These are phyloP conservation scores for Troides aeacus DNA, from an alignment of 2,888 invertebrate species.

Conservation along the genomic window DNA sequence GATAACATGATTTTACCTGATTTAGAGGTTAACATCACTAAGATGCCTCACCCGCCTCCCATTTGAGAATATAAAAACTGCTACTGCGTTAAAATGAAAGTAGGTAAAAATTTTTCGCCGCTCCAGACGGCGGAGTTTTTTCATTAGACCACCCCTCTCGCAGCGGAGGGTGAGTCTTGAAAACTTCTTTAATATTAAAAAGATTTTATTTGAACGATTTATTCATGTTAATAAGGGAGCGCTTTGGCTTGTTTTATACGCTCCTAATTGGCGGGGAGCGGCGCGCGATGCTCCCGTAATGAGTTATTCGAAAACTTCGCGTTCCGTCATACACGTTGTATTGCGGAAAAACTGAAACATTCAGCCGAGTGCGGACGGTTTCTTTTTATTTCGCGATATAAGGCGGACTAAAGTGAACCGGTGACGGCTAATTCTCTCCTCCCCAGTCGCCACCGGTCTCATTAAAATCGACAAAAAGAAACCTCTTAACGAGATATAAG, in stretches of 20 bases:
- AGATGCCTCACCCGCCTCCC: neutral
- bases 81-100: slow-evolving; percentile 8
- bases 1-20: too few relatives aligned
- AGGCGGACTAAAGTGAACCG: slow-evolving; percentile 7
- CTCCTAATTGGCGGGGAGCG: slow-evolving; percentile 9
- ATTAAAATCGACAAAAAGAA: slow-evolving; percentile 12
- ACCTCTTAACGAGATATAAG: slow-evolving; percentile 1
- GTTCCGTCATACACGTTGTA: neutral
- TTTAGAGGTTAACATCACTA: too few relatives aligned
- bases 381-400: slow-evolving; percentile 13
- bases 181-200: slow-evolving; percentile 30
- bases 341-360: neutral
- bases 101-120: slow-evolving; percentile 16
- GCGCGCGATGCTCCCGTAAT: slow-evolving; percentile 1
- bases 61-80: neutral
- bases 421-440: slow-evolving; percentile 1
- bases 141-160: slow-evolving; percentile 24
- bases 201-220: slow-evolving; percentile 26
- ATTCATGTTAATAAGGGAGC: slow-evolving; percentile 18
- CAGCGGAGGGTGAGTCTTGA: slow-evolving; percentile 23
- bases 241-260: slow-evolving; percentile 19
- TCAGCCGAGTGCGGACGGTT: neutral
- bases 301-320: slow-evolving; percentile 1
- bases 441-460: neutral
- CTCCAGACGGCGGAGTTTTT: slow-evolving; percentile 27